Conservation (phyloP, 1,140 invertebrate species). For the Zophobas morio region DNA sequence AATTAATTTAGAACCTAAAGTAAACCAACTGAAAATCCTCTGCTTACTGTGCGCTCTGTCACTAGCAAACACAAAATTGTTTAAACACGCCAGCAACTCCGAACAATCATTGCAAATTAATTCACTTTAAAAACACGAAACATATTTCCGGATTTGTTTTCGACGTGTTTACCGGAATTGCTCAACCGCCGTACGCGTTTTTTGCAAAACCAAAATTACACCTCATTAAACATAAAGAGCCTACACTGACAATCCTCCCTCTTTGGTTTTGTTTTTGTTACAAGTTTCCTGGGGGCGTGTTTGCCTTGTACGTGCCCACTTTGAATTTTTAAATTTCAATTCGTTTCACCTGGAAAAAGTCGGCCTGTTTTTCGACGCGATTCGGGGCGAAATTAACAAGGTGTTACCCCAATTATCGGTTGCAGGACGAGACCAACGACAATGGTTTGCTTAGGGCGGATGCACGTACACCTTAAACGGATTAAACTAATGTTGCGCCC, state of each 20-base stretch:
- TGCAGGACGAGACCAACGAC: conserved; percentile 35
- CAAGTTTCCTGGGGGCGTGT: neutral
- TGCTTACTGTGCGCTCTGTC: too few species aligned
- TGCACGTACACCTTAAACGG: conserved; percentile 49
- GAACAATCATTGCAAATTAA: too few species aligned
- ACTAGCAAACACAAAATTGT: too few species aligned
- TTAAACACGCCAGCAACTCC: too few species aligned
- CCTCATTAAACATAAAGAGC: neutral
- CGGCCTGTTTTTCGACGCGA: neutral
- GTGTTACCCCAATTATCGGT: conserved; percentile 46
- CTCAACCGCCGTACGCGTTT: too few species aligned
- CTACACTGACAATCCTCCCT: neutral
- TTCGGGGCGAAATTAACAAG: conserved; percentile 20
- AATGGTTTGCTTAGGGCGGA: conserved; percentile 39
- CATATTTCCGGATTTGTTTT: too few species aligned
- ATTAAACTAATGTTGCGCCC: conserved; percentile 47
- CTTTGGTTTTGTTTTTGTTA: conserved; percentile 3
- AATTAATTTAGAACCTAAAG: too few species aligned
- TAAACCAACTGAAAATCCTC: too few species aligned
- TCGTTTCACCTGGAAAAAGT: neutral
- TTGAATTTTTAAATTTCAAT: conserved; percentile 3
- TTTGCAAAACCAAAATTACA: neutral
- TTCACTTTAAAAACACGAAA: too few species aligned
- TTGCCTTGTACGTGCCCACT: neutral
- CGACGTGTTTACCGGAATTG: too few species aligned